Evolutionary conservation across 1,140 invertebrate species (phyloP), one percentile per base, ranked within the genome.

Genomic region (Drosophila orosa): DNA sequence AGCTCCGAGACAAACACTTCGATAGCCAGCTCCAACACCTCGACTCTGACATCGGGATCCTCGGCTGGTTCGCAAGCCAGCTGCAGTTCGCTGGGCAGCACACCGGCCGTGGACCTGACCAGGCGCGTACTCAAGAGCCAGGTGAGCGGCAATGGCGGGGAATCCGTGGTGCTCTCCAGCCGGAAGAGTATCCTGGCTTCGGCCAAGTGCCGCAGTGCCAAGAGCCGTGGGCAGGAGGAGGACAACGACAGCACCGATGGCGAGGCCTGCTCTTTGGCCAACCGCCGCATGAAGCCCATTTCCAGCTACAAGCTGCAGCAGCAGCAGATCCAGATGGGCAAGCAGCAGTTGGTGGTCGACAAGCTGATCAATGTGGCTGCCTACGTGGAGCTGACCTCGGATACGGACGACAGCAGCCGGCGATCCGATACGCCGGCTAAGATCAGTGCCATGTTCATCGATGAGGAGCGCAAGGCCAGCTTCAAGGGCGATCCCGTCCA

Each of bases 161-260:
- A 74, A 22, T 69, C 96, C 94, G 91, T 95, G 96, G 91, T 48
- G 4, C 62, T 76, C 15, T 96, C 96, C 5, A 97, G 97, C 91
- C 93, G 96, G 19, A 96, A 97, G 90, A 97, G 97, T 91, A 97
- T 98, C 55, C 92, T 98, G 27, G 95, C 96, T n/a, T 97, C 96
- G 45, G 96, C 96, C 3, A 95, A 96, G 92, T 96, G 95, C 89
- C 94, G 96, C 80, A 97, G 96, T 90, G 96, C 96, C 35, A 87
- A 87, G 66, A 89, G 84, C 47, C 83, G 79, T 3, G 82, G 79
- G 0, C 83, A 87, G 71, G 82, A 87, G 47, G 73, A 76, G 37
- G 84, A 92, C 50, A 91, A 92, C 47, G 91, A 92, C 50, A 92
- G 91, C 71, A 92, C 91, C 33, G 91, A 92, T 47, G 91, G 91